Evolutionary conservation across 2,113 vertebrate species (phyloP), one percentile per base, ranked within the genome.

Genomic region (Leucosticte australis): DNA sequence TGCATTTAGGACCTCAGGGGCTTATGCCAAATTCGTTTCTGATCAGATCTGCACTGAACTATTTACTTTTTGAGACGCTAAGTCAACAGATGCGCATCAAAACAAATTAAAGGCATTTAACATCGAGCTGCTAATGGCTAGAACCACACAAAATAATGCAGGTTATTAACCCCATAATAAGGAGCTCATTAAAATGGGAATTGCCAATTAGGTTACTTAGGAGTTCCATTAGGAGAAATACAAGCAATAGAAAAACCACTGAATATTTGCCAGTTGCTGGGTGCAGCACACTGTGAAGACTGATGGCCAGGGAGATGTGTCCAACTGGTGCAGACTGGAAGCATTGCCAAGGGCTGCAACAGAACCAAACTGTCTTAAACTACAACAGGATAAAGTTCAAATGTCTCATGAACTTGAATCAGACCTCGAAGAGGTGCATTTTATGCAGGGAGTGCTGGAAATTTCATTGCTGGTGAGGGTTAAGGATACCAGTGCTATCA

Each of bases 141-240:
- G 83, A 95, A 68, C 73, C 74, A 28, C 67, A 90, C 37, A 88
- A 74, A 93, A 95, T 88, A 90, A 88, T 95, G 73, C 52, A 89
- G 79, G 31, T 78, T 95, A 96, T 95, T 95, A 95, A 89, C 83
- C 49, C 73, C 62, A 70, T 95, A 95, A 95, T 78, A 85, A 89
- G 81, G 53, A 92, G 53, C 81, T 96, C 92, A 94, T 96, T 96
- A 96, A 94, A 96, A 89, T 56, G 41, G 71, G 94, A 95, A 92
- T 91, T 94, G 93, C 81, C 80, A 91, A 93, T 95, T 92, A 92
- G 44, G 60, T 91, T 88, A 83, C 84, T 88, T 87, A 87, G 49
- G 53, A 90, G 56, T 73, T 94, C 74, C 85, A 85, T 94, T 94
- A 87, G 56, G 57, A 89, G 80, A 82, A 95, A 73, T 56, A 50